phyloP scores from a whole-genome alignment of 2,888 invertebrate species.

The Diadegma fenestrale region DNA sequence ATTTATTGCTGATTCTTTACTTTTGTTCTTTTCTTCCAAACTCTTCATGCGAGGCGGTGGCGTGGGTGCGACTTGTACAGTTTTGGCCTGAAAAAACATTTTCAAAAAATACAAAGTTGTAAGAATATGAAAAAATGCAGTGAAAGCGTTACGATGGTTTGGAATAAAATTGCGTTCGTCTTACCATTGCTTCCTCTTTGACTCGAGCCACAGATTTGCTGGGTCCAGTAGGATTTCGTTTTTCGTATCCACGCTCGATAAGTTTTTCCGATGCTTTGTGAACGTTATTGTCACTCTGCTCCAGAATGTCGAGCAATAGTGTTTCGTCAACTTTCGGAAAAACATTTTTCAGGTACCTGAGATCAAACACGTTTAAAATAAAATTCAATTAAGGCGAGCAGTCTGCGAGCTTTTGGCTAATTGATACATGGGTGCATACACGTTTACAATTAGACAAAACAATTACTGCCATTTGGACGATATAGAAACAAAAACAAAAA shows the following conservation, averaged over 20 bases:
- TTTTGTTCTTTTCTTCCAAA: constrained; percentile 88
- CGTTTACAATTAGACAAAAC: constrained; percentile 57
- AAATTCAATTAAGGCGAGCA: constrained; percentile 32
- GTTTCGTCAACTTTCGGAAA: constrained; percentile 97
- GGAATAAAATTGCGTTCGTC: not conserved
- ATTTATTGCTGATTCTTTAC: constrained; percentile 31
- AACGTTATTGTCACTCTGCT: constrained; percentile 95
- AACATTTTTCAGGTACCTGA: constrained; percentile 95
- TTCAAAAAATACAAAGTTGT: not conserved
- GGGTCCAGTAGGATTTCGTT: constrained; percentile 88
- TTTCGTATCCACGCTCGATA: constrained; percentile 92
- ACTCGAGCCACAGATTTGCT: constrained; percentile 86
- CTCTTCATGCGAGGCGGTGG: constrained; percentile 89
- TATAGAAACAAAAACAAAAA: constrained; percentile 47
- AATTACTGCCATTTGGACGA: constrained; percentile 54
- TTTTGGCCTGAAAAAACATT: constrained; percentile 66
- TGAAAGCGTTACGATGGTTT: not conserved
- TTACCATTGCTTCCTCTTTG: constrained; percentile 76
- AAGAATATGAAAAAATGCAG: not conserved
- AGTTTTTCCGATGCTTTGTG: constrained; percentile 94
- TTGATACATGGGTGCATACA: constrained; percentile 59
- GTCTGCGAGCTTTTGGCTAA: constrained; percentile 15
- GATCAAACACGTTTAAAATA: constrained; percentile 63
- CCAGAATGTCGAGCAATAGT: constrained; percentile 92
- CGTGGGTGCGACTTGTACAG: constrained; percentile 79